These are phyloP conservation scores for Endomychus coccineus DNA, from an alignment of 2,888 invertebrate species.

Conservation along the genomic window DNA sequence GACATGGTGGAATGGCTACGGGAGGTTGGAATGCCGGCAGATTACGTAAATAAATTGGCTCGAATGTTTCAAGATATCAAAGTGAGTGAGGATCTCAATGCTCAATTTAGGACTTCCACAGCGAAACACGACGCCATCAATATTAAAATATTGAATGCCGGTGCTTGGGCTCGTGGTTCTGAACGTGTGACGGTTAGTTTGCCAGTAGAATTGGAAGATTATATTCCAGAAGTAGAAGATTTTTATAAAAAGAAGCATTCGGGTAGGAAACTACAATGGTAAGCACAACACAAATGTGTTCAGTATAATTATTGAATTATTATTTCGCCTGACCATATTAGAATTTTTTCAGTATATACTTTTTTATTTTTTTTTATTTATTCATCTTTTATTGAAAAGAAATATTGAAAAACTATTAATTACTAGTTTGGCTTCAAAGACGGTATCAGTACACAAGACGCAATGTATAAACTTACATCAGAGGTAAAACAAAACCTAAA, in stretches of 20 bases:
- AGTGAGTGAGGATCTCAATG: slow-evolving; percentile 81
- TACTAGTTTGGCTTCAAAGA: too few relatives aligned
- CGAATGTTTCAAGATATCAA: slow-evolving; percentile 99
- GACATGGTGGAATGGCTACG: slow-evolving; percentile 98
- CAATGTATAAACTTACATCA: too few relatives aligned
- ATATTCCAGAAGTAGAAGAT: slow-evolving; percentile 97
- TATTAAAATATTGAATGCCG: slow-evolving; percentile 97
- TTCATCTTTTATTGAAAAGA: too few relatives aligned
- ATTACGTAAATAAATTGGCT: slow-evolving; percentile 96
- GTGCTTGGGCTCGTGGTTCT: slow-evolving; percentile 95
- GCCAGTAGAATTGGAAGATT: slow-evolving; percentile 96
- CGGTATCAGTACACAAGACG: too few relatives aligned
- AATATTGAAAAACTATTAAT: too few relatives aligned
- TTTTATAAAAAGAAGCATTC: slow-evolving; percentile 97
- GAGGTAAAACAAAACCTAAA: too few relatives aligned
- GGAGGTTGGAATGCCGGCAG: slow-evolving; percentile 99
- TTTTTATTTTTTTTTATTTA: background rate
- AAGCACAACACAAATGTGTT: too few relatives aligned
- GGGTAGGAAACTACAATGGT: slow-evolving; percentile 96
- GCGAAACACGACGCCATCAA: slow-evolving; percentile 83
- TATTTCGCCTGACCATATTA: too few relatives aligned
- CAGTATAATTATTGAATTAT: too few relatives aligned
- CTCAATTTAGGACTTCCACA: slow-evolving; percentile 81
- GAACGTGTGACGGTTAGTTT: slow-evolving; percentile 93
- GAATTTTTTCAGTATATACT: too few relatives aligned